Base-by-base conservation (phyloP, 1,140 invertebrate genomes). In the Trinorchestia longiramus region DNA sequence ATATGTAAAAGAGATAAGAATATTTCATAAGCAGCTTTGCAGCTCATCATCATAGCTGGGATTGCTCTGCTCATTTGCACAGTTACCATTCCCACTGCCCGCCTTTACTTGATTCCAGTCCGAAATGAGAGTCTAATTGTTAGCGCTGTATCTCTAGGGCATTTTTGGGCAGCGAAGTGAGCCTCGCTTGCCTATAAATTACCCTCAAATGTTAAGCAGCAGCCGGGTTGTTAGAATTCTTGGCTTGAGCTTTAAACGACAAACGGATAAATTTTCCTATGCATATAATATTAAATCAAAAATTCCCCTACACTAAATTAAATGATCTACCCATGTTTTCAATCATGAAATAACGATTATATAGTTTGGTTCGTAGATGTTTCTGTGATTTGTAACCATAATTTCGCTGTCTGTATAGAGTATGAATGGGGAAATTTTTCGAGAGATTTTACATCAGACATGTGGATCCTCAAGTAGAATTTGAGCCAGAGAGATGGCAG, bases 101-200 rank as follows among this genome's bases (percentile, higher is more conserved):
- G 90, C 90, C 90, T 43, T 92, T 92, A 43, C 90, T 42, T 42
- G 43, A 44, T 92, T 43, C 90, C 43, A 8, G 43, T 42, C 43
- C 42, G 90, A 36, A 92, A 92, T 44, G 90, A 43, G 90, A 92
- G 90, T 44, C 43, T 92, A 92, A 92, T 92, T 92, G 90, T 28
- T 44, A 44, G 43, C 15, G 43, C 43, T 92, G 90, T 44, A 44
- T 92, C 90, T 92, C 43, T 92, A 44, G 90, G 90, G 90, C 41
- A 92, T 92, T 92, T 92, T 92, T 43, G 90, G 47, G 47, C 47
- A 87, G 87, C 87, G 40, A n/a, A n/a, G 36, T 87, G 36, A 41
- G 87, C 41, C 41, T 40, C 41, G 87, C 41, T 87, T 87, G 36
- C 87, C 87, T 87, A 87, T 87, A 87, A 87, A 87, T 87, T 87